A percentile compares a stretch with the other conserved stretches of the same genome.
Conservation (phyloP, 2,888 invertebrate species). For the Noctua pronuba region DNA sequence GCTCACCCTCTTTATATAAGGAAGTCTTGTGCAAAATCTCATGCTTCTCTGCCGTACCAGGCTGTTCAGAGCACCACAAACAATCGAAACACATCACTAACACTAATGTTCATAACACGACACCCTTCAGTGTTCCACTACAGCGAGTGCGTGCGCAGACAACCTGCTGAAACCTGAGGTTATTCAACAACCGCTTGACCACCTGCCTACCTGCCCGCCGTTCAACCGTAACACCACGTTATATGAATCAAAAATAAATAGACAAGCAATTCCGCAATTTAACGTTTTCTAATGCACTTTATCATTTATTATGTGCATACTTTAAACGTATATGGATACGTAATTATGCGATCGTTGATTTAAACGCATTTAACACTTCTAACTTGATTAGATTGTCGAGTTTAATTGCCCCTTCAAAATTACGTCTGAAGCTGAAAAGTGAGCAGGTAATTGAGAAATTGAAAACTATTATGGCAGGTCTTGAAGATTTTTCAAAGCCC, state of each 20-base stretch:
- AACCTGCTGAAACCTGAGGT: slow-evolving; percentile 67
- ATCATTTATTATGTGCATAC: slow-evolving; percentile 58
- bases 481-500: not conserved
- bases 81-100: slow-evolving; percentile 71
- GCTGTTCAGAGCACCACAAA: slow-evolving; percentile 60
- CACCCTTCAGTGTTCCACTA: slow-evolving; percentile 63
- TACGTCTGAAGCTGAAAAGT: slow-evolving; percentile 75
- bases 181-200: slow-evolving; percentile 66
- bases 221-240: slow-evolving; percentile 68
- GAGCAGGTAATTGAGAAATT: slow-evolving; percentile 34
- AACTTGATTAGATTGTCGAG: slow-evolving; percentile 38
- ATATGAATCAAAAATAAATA: slow-evolving; percentile 69
- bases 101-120: slow-evolving; percentile 58
- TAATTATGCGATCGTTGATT: slow-evolving; percentile 52
- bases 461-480: slow-evolving; percentile 2
- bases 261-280: slow-evolving; percentile 66
- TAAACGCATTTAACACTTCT: slow-evolving; percentile 52
- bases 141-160: slow-evolving; percentile 58
- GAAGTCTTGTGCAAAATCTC: not conserved
- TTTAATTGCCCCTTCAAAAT: slow-evolving; percentile 40
- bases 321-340: slow-evolving; percentile 43
- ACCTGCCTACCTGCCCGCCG: slow-evolving; percentile 47
- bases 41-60: slow-evolving; percentile 50
- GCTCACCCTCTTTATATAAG: slow-evolving; percentile 5
- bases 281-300: slow-evolving; percentile 69